Evolutionary conservation across 2,888 invertebrate genomes (phyloP).

Genomic region (Campoletis raptor): DNA sequence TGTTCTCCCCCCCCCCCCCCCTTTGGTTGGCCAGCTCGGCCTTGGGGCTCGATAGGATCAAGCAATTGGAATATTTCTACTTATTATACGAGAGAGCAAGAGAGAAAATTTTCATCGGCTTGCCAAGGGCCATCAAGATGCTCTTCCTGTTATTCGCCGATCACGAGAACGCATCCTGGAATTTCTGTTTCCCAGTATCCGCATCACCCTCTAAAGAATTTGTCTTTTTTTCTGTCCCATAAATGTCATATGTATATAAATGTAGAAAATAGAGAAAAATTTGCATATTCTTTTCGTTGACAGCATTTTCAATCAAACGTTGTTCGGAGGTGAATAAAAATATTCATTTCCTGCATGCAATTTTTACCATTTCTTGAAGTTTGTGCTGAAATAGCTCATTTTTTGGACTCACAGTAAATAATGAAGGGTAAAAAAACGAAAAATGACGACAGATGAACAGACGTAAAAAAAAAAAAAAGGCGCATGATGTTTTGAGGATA

Average conservation of each 20-base stretch:
- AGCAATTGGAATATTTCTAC: conserved; percentile 78
- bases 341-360: too few relatives aligned
- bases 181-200: conserved; percentile 60
- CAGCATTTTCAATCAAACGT: background rate
- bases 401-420: background rate
- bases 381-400: background rate
- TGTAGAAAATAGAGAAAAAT: background rate
- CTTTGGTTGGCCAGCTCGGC: conserved; percentile 41
- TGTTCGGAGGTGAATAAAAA: background rate
- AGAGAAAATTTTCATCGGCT: conserved; percentile 53
- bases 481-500: background rate
- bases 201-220: conserved; percentile 37
- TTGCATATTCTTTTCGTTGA: background rate
- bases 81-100: conserved; percentile 75
- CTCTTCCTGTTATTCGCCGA: conserved; percentile 44
- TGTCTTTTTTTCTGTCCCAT: background rate
- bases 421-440: background rate
- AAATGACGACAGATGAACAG: too few relatives aligned
- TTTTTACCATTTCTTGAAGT: background rate
- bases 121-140: conserved; percentile 44
- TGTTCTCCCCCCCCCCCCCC: background rate
- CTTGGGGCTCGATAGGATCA: conserved; percentile 69
- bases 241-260: background rate
- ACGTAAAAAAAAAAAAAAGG: too few relatives aligned
- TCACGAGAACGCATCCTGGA: conserved; percentile 52